Evolutionary conservation across 2,888 invertebrate genomes (phyloP), one percentile per base, ranked within the genome.

Genomic region (Apotomis capreana): DNA sequence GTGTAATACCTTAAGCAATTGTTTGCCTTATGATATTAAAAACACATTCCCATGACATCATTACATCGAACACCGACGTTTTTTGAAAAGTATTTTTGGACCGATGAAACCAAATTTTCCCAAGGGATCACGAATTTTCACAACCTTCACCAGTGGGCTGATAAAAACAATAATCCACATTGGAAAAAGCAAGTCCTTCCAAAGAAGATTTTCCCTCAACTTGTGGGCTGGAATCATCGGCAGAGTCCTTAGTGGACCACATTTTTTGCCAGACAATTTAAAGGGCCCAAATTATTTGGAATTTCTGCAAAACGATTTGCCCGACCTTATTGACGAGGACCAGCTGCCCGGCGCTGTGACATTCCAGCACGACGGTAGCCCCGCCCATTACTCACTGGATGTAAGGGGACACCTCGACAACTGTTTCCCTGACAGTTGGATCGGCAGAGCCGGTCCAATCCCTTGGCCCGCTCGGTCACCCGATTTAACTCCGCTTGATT

Each of bases 181-280:
- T 4, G 26, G 13, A 64, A 54, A 12, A 26, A 26, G 13, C 44
- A 36, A 44, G 4, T 44, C 44, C 44, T 44, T 44, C 8, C 44
- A 44, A 44, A 44, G 44, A 44, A 44, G 44, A 44, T 44, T 44
- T 44, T 44, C 44, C 44, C 44, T 72, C 10, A 72, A 72, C 51
- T 64, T 71, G 15, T 72, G 72, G 74, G 72, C 69, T 46, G 68
- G 70, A 37, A 12, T 59, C 6, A 59, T 59, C 3, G 59, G 59
- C 4, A n/a, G 37, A 3, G 5, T 1, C 3, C 5, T 40, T 0
- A 40, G 40, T 10, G 37, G n/a, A 3, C 59, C 40, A 12, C 59
- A 59, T n/a, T 59, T n/a, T n/a, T 40, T 59, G 12, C 59, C 59
- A 5, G 13, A 59, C n/a, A n/a, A 44, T 40, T 37, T 59, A 1